Base-by-base conservation (phyloP, 2,113 vertebrate genomes). In the Pogona vitticeps region DNA sequence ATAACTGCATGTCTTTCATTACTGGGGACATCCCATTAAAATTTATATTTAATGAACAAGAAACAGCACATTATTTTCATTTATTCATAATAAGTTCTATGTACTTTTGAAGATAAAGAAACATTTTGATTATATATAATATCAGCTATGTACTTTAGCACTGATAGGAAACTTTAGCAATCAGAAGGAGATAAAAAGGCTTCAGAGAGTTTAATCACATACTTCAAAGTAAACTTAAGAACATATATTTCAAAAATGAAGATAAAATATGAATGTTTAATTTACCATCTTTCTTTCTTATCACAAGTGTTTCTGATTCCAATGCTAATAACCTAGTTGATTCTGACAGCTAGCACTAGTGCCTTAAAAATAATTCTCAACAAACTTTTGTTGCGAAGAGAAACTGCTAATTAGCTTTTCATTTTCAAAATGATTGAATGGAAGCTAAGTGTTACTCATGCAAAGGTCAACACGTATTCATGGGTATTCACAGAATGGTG, bases 231-330 rank as follows among this genome's bases (percentile, higher is more conserved):
- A 92, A 76, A 80, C 88, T 92, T 94, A 95, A 94, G 93, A 95
- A 95, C 90, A 91, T 91, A 93, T 94, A 95, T 94, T 94, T 94
- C 93, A 95, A 90, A 93, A 94, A 94, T 75, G 80, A 91, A 94
- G 92, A 92, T 94, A 94, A 93, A 95, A 92, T 93, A 94, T 95
- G 93, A 95, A 95, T 95, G 88, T 92, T 95, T 95, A 95, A 95
- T 95, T 94, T 92, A 91, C 80, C 83, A 89, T 91, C 91, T 89
- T 90, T 93, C 85, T 93, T 93, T 90, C 91, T 92, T 84, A 92
- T 88, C 26, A 1, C 80, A 90, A 85, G 31, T 81, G 76, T 88
- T 93, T 92, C 92, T 94, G 92, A 95, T 93, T 93, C 90, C 84
- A 59, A 87, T 93, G 91, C 84, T 94, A 95, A 94, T 94, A 95